A percentile compares a stretch with the other conserved stretches of the same genome.
These are phyloP conservation scores for Zosterops hypoxanthus DNA, from an alignment of 2,113 vertebrate genomes.

Conservation along the genomic window DNA sequence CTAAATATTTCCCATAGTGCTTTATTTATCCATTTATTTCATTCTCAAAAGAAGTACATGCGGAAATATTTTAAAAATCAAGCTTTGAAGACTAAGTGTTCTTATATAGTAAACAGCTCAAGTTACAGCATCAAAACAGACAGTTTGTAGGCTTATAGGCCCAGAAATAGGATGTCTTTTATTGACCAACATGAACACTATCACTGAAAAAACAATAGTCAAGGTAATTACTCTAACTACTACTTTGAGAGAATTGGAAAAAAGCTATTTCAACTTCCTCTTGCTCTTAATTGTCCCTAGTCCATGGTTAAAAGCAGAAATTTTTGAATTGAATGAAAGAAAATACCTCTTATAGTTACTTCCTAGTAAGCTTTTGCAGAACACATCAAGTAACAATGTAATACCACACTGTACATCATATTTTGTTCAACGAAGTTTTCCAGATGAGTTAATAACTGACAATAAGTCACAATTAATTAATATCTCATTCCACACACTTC, in stretches of 20 bases:
- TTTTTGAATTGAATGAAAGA: not conserved
- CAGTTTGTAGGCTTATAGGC: not conserved
- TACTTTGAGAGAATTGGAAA: not conserved
- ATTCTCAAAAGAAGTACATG: not conserved
- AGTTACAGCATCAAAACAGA: not conserved
- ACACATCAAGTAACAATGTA: not conserved
- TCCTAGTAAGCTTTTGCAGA: not conserved
- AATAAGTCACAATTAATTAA: not conserved
- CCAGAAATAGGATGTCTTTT: not conserved
- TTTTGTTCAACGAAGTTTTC: not conserved
- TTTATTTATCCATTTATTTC: not conserved
- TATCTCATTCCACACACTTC: not conserved
- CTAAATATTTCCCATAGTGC: not conserved
- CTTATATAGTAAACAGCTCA: not conserved
- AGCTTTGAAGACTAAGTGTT: not conserved
- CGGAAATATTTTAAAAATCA: not conserved
- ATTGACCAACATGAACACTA: not conserved
- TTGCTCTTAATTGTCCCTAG: not conserved
- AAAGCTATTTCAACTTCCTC: not conserved
- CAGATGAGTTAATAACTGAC: not conserved
- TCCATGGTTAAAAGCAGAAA: not conserved
- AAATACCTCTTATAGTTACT: not conserved
- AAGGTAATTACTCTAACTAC: not conserved
- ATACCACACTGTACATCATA: not conserved
- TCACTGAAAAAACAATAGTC: not conserved